These are phyloP conservation scores for Hofmannophila pseudospretella DNA, from an alignment of 2,888 invertebrate genomes.

Conservation along the genomic window DNA sequence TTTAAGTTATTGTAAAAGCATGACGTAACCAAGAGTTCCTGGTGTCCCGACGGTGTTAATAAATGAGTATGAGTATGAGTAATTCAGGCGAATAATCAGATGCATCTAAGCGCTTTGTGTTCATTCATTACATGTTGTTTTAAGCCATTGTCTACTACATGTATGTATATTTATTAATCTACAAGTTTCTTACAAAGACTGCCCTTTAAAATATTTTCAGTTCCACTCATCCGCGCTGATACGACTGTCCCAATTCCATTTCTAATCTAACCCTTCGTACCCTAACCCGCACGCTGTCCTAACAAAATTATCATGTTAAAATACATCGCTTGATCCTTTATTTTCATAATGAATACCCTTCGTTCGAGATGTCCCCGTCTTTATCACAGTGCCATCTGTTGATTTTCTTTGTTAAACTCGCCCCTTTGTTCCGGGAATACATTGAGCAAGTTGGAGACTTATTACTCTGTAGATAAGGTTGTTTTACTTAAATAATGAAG, in stretches of 20 bases:
- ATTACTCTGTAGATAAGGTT: slow-evolving; percentile 33
- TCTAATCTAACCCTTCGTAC: slow-evolving; percentile 2
- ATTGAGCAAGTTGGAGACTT: slow-evolving; percentile 37
- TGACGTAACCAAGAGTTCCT: too few relatives aligned
- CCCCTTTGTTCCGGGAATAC: slow-evolving; percentile 29
- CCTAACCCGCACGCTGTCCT: slow-evolving; percentile 19
- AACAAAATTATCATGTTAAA: slow-evolving; percentile 32
- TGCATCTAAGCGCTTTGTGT: too few relatives aligned
- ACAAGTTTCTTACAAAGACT: too few relatives aligned
- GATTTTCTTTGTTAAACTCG: slow-evolving; percentile 55
- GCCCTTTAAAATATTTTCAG: neutral
- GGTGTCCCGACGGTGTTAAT: too few relatives aligned
- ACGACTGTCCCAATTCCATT: slow-evolving; percentile 3
- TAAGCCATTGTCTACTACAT: too few relatives aligned
- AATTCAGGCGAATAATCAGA: too few relatives aligned
- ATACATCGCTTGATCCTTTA: slow-evolving; percentile 39
- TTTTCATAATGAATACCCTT: slow-evolving; percentile 50
- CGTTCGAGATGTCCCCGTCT: slow-evolving; percentile 35
- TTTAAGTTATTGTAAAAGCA: too few relatives aligned
- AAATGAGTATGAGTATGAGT: too few relatives aligned
- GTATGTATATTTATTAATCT: too few relatives aligned
- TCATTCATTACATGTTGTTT: too few relatives aligned
- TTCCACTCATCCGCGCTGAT: slow-evolving; percentile 4
- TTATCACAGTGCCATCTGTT: slow-evolving; percentile 63
- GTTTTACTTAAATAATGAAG: slow-evolving; percentile 40